These are phyloP conservation scores for Penelope pileata DNA, from an alignment of 2,113 vertebrate genomes.

Conservation along the genomic window DNA sequence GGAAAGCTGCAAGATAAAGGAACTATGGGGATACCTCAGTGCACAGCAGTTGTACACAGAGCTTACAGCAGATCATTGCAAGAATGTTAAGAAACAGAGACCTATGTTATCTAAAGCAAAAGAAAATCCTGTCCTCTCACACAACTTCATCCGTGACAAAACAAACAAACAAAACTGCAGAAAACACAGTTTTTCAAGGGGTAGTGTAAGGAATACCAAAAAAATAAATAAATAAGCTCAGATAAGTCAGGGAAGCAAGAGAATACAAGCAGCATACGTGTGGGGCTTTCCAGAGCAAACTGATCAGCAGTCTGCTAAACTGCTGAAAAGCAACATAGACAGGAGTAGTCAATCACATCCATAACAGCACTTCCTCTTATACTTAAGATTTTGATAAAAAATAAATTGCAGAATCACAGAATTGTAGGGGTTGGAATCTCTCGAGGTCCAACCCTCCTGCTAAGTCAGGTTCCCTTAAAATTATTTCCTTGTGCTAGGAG, in stretches of 20 bases:
- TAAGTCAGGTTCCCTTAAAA: background rate
- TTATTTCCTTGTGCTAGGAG: background rate
- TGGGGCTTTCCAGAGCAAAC: background rate
- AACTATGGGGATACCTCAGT: background rate
- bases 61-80: background rate
- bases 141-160: background rate
- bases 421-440: background rate
- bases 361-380: background rate
- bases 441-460: background rate
- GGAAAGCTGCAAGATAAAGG: background rate
- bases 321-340: fast-evolving
- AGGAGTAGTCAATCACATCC: background rate
- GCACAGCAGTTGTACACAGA: fast-evolving
- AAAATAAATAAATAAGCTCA: background rate
- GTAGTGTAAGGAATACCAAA: fast-evolving
- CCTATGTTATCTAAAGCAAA: background rate
- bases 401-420: background rate
- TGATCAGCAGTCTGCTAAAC: background rate
- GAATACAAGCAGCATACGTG: fast-evolving
- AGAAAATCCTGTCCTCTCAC: fast-evolving
- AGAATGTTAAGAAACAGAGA: background rate
- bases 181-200: background rate
- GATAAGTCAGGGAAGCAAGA: background rate
- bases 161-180: background rate
- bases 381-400: background rate